These are phyloP conservation scores for Panthera tigris DNA, from an alignment of 2,113 vertebrate species.

Conservation along the genomic window DNA sequence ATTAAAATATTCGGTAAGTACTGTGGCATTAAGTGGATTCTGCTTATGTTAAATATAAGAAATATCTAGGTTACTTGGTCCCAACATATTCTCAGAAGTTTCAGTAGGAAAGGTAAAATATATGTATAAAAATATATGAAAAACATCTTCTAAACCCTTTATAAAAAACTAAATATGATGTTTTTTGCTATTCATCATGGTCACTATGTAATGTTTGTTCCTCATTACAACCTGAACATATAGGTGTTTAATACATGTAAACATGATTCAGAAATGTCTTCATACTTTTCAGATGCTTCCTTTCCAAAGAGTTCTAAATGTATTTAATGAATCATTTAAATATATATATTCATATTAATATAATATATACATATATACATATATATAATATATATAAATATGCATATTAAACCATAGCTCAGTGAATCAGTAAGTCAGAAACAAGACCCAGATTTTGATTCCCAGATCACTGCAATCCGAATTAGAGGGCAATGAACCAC, in stretches of 20 bases:
- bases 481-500: not conserved
- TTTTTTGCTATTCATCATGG: not conserved
- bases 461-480: not conserved
- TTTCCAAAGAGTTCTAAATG: slow-evolving; percentile 37
- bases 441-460: not conserved
- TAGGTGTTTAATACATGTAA: not conserved
- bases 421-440: slow-evolving; percentile 19
- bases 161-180: not conserved
- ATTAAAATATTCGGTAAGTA: not conserved
- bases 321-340: slow-evolving; percentile 24
- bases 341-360: too few species aligned
- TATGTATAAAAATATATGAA: slow-evolving; percentile 11
- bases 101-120: slow-evolving; percentile 25
- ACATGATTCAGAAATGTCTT: slow-evolving; percentile 1
- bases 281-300: not conserved
- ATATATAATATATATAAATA: too few species aligned
- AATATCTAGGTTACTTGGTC: not conserved
- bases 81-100: slow-evolving; percentile 21
- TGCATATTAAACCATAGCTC: not conserved
- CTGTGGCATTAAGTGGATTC: not conserved
- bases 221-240: not conserved
- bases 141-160: slow-evolving; percentile 17
- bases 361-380: too few species aligned
- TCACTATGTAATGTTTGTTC: not conserved
- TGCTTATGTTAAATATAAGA: not conserved